These are phyloP conservation scores for Enteromius afrohamiltoni DNA, from an alignment of 2,797 vertebrate genomes.

Conservation along the genomic window DNA sequence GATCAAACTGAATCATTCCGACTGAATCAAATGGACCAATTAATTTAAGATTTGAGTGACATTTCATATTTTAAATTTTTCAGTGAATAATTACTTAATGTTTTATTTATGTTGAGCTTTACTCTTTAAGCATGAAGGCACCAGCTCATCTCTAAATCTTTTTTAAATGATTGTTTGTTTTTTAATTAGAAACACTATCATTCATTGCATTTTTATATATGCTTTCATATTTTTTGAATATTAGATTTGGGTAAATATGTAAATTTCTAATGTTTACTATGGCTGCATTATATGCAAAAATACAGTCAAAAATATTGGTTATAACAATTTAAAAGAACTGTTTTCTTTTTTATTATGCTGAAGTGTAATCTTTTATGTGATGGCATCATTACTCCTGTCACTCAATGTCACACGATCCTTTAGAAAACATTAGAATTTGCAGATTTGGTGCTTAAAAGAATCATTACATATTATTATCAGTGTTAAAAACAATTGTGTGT, in stretches of 20 bases:
- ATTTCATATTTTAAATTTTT: not conserved
- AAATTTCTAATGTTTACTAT: no score
- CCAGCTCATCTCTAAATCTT: not conserved
- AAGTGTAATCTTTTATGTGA: not conserved
- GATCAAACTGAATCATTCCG: no score
- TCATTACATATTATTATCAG: not conserved
- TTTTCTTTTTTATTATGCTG: not conserved
- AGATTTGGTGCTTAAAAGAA: not conserved
- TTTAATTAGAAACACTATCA: not conserved
- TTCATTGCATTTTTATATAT: not conserved
- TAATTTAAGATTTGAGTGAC: not conserved
- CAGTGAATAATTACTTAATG: not conserved
- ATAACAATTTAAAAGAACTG: not conserved
- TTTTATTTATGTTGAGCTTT: not conserved
- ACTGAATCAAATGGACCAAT: not conserved
- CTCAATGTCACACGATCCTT: not conserved
- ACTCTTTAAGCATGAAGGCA: not conserved
- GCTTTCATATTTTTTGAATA: not conserved
- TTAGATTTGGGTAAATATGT: no score
- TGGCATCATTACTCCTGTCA: not conserved
- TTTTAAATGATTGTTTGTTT: not conserved
- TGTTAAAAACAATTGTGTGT: not conserved
- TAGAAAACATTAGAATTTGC: not conserved
- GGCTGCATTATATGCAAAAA: not conserved
- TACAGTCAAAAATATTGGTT: no score